Base-by-base conservation (phyloP, 2,888 invertebrate species). In the Apotomis turbidana region DNA sequence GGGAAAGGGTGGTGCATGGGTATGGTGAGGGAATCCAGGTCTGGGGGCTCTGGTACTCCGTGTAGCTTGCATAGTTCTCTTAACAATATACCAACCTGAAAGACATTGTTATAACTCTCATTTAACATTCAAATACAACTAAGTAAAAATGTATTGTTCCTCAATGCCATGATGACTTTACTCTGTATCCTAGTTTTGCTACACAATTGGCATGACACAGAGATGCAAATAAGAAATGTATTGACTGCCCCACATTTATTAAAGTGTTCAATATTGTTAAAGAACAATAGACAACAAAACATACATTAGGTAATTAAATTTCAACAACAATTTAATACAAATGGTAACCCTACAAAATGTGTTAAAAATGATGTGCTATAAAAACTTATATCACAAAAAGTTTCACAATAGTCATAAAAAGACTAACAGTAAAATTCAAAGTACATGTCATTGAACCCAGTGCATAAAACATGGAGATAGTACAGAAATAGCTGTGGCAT, bases 11-110 rank as follows among this genome's bases (percentile, higher is more conserved):
- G 90, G 71, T 93, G 89, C 76, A 93, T 88, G 69, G 96, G 95
- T 89, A 96, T 94, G 81, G 96, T 95, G 79, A 97, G 93, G 79
- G 96, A 95, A 85, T 97, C 97, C 84, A 99, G 95, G 87, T 99
- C 99, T 78, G 97, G 96, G 71, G 99, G 99, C 89, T 97, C 96
- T 74, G 98, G 97, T 79, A 99, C 95, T 83, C 97, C 97, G 90
- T 98, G 98, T 87, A 97, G 93, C 87, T 97, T 96, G 95, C 99
- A 99, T 85, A 99, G 94, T 93, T 98, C 98, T 87, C 97, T 95
- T 83, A 99, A 93, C 82, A 99, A 94, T 89, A 98, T 97, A 87
- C 97, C 97, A 78, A 98, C 97, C 95, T 98, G 95, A 74, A 89
- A 90, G 73, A 73, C 64, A 74, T 73, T 46, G 69, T 68, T 70